Conservation (phyloP, 1,140 invertebrate genomes). For the Helicoverpa armigera region DNA sequence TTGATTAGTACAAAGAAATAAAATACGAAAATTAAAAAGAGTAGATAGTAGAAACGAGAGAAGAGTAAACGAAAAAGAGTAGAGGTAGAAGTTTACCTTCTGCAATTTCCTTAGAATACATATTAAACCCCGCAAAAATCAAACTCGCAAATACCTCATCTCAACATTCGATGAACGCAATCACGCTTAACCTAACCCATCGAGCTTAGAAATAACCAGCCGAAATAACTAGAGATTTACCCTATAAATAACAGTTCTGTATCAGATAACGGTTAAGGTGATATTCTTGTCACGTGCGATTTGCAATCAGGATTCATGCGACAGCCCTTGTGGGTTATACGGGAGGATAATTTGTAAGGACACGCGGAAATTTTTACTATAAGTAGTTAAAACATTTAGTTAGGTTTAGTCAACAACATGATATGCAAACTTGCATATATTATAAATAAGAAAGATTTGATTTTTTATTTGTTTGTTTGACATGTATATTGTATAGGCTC, state of each 20-base stretch:
- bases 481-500: too few relatives aligned
- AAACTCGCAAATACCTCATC: not conserved
- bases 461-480: too few relatives aligned
- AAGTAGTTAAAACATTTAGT: not conserved
- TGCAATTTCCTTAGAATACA: too few relatives aligned
- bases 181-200: not conserved
- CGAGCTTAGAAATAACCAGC: slow-evolving; percentile 40
- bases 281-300: slow-evolving; percentile 58
- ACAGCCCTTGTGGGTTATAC: slow-evolving; percentile 25
- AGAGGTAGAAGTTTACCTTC: too few relatives aligned
- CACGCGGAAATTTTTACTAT: not conserved
- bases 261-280: slow-evolving; percentile 34
- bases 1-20: too few relatives aligned
- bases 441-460: too few relatives aligned
- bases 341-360: not conserved
- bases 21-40: too few relatives aligned
- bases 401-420: too few relatives aligned
- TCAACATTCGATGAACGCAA: not conserved
- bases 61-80: too few relatives aligned
- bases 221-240: slow-evolving; percentile 54
- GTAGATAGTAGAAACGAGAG: too few relatives aligned
- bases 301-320: slow-evolving; percentile 48
- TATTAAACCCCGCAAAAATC: too few relatives aligned
- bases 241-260: slow-evolving; percentile 61
- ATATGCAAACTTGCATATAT: too few relatives aligned